Percentiles rank a stretch among this genome's conserved stretches.
Conservation (phyloP, 2,797 vertebrate genomes). For the Lacerta bilineata region DNA sequence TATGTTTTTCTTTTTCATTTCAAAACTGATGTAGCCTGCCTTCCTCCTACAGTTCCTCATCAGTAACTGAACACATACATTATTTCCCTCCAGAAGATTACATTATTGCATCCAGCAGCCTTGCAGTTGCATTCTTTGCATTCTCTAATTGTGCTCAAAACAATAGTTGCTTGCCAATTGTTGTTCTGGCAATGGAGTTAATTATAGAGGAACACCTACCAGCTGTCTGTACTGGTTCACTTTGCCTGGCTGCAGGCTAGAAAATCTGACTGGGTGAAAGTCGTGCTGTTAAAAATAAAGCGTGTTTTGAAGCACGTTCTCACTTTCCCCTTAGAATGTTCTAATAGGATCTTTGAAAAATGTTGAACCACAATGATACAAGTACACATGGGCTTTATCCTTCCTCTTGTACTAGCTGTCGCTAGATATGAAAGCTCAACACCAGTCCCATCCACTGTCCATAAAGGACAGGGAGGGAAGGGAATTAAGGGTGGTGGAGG, state of each 20-base stretch:
- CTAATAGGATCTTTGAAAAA: background rate
- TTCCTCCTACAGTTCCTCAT: background rate
- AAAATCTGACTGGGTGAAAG: conserved; percentile 25
- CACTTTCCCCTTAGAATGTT: background rate
- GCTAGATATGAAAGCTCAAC: background rate
- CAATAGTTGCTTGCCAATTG: background rate
- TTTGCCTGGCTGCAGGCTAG: conserved; percentile 17
- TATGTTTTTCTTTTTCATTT: background rate
- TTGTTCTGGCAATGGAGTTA: background rate
- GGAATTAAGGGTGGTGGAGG: too few relatives aligned
- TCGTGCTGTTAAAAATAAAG: background rate
- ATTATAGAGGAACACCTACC: conserved; percentile 7
- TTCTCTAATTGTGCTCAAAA: background rate
- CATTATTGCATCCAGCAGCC: background rate
- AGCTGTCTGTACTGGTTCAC: conserved; percentile 14
- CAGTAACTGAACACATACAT: background rate
- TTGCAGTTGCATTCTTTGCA: background rate
- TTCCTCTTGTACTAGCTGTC: background rate
- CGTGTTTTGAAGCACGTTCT: conserved; percentile 12
- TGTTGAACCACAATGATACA: background rate
- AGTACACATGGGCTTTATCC: background rate
- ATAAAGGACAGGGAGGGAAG: background rate
- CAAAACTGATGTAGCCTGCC: background rate
- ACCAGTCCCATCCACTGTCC: background rate
- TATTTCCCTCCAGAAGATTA: background rate